phyloP scores from a whole-genome alignment of 2,797 vertebrate species.

The Oreonectes daqikongensis region DNA sequence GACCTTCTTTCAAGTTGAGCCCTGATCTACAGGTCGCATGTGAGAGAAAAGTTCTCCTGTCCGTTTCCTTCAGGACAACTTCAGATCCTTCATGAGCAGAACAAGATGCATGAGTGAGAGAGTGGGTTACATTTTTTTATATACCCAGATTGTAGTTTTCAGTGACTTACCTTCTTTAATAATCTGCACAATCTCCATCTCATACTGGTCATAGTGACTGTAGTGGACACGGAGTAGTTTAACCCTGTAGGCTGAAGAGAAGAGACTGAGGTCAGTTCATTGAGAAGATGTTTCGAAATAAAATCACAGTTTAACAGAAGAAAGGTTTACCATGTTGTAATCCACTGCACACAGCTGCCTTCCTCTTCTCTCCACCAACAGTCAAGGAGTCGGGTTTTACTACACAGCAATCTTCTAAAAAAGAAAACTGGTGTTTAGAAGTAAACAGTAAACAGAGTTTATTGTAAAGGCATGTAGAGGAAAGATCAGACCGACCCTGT shows the following conservation, averaged over 20 bases:
- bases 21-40: slow-evolving; percentile 71
- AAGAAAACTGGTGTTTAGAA: not conserved
- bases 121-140: not conserved
- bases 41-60: slow-evolving; percentile 71
- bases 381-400: slow-evolving; percentile 58
- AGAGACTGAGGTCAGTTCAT: not conserved
- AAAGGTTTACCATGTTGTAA: slow-evolving; percentile 70
- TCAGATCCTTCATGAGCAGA: slow-evolving; percentile 65
- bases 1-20: slow-evolving; percentile 63
- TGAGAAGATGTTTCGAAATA: not conserved
- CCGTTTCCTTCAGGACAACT: slow-evolving; percentile 58
- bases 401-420: slow-evolving; percentile 73
- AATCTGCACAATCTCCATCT: slow-evolving; percentile 71
- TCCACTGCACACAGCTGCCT: slow-evolving; percentile 62
- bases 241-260: slow-evolving; percentile 69
- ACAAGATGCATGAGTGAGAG: not conserved
- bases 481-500: slow-evolving; percentile 62
- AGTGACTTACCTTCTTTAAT: slow-evolving; percentile 73
- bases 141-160: not conserved
- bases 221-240: slow-evolving; percentile 63
- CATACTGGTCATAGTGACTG: slow-evolving; percentile 76
- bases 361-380: slow-evolving; percentile 51
- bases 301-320: not conserved
- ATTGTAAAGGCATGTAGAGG: not conserved
- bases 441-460: not conserved